phyloP scores from a whole-genome alignment of 2,888 invertebrate species.

The Synanthedon andrenaeformis region DNA sequence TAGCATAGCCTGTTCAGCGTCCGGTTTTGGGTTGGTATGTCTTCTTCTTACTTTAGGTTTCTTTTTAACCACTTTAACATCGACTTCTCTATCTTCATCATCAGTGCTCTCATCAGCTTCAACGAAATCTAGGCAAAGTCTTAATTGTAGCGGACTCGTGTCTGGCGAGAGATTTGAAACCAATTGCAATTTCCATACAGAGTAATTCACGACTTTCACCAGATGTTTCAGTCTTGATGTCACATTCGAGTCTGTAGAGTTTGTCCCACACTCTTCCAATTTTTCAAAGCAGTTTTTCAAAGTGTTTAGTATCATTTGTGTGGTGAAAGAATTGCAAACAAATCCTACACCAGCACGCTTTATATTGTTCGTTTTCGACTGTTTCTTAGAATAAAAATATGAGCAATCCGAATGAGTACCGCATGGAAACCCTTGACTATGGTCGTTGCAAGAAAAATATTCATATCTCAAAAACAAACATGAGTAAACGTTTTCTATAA shows the following conservation, averaged over 20 bases:
- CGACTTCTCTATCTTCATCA: slow-evolving; percentile 49
- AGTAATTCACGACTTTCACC: slow-evolving; percentile 72
- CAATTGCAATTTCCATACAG: slow-evolving; percentile 79
- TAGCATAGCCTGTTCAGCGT: slow-evolving; percentile 44
- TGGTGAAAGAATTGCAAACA: slow-evolving; percentile 70
- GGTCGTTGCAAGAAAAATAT: slow-evolving; percentile 68
- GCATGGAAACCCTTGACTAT: slow-evolving; percentile 50
- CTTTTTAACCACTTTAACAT: slow-evolving; percentile 37
- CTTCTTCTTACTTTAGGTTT: slow-evolving; percentile 48
- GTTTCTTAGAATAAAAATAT: slow-evolving; percentile 61
- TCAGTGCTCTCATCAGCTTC: slow-evolving; percentile 60
- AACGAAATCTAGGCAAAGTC: slow-evolving; percentile 57
- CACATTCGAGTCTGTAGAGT: slow-evolving; percentile 28
- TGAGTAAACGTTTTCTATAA: slow-evolving; percentile 79
- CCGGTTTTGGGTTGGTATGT: slow-evolving; percentile 43
- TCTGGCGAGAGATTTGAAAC: slow-evolving; percentile 70
- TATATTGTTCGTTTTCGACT: slow-evolving; percentile 27
- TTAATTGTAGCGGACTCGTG: slow-evolving; percentile 46
- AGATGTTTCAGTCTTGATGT: slow-evolving; percentile 35
- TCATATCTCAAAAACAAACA: slow-evolving; percentile 76
- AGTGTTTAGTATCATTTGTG: slow-evolving; percentile 69
- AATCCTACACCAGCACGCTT: slow-evolving; percentile 53
- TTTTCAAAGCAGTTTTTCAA: slow-evolving; percentile 68
- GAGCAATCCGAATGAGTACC: slow-evolving; percentile 62
- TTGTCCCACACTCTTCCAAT: slow-evolving; percentile 38